These are phyloP conservation scores for Apeira syringaria DNA, from an alignment of 2,888 invertebrate species.

Conservation along the genomic window DNA sequence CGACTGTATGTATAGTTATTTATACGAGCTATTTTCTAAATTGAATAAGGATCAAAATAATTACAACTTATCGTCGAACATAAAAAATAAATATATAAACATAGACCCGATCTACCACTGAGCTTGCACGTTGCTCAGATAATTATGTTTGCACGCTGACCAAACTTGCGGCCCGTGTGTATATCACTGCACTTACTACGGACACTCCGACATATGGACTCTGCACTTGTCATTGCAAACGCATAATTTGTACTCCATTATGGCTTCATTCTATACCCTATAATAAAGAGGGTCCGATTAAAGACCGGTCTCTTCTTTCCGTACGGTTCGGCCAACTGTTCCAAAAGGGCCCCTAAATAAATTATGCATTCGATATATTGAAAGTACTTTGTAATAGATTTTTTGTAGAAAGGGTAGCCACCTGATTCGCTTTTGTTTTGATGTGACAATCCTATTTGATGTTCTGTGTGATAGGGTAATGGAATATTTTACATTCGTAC, in stretches of 20 bases:
- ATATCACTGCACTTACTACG: slow-evolving; percentile 55
- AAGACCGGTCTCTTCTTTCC: slow-evolving; percentile 76
- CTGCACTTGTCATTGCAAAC: slow-evolving; percentile 71
- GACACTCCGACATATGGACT: slow-evolving; percentile 78
- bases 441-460: slow-evolving; percentile 32
- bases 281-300: slow-evolving; percentile 74
- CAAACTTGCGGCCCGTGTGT: slow-evolving; percentile 33
- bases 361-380: slow-evolving; percentile 79
- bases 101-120: no score
- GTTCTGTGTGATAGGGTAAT: slow-evolving; percentile 16
- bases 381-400: slow-evolving; percentile 71
- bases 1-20: no score
- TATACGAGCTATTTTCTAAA: no score
- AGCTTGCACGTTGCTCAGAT: no score
- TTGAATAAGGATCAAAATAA: no score
- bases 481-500: no score
- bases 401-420: slow-evolving; percentile 55
- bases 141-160: no score
- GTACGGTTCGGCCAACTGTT: slow-evolving; percentile 68
- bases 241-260: slow-evolving; percentile 81
- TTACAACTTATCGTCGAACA: no score
- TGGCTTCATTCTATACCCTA: slow-evolving; percentile 58
- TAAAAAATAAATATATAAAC: no score
- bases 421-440: slow-evolving; percentile 56
- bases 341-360: slow-evolving; percentile 56